phyloP scores from a whole-genome alignment of 1,140 invertebrate species.

The Steinernema khuongi region DNA sequence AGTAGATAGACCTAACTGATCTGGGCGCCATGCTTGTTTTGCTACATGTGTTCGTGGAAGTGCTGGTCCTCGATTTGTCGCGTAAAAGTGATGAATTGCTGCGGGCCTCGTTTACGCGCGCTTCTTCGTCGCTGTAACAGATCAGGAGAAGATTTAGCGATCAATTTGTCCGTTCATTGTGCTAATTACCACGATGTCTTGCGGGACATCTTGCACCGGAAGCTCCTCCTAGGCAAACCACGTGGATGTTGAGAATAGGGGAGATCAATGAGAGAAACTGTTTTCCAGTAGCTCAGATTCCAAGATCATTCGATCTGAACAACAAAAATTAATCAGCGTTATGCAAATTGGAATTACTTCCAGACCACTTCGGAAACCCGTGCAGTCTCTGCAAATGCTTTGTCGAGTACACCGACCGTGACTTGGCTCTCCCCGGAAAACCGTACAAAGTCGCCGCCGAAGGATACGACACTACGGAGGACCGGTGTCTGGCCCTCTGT shows the following conservation, averaged over 20 bases:
- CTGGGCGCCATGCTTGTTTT: not conserved
- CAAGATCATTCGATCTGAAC: too few species aligned
- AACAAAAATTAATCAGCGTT: too few species aligned
- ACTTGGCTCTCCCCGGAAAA: conserved; percentile 37
- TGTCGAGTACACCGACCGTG: conserved; percentile 50
- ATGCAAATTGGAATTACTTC: too few species aligned
- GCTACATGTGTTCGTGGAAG: not conserved
- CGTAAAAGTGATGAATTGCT: not conserved
- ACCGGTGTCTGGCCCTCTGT: conserved; percentile 47
- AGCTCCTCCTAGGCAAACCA: too few species aligned
- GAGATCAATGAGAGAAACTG: too few species aligned
- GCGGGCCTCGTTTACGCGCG: not conserved
- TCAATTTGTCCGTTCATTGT: not conserved
- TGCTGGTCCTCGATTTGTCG: not conserved
- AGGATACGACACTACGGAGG: conserved; percentile 50
- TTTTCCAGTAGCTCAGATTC: too few species aligned
- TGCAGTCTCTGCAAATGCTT: conserved; percentile 52
- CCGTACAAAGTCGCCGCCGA: conserved; percentile 51
- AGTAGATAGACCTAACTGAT: not conserved
- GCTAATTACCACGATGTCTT: not conserved
- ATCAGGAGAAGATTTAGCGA: not conserved
- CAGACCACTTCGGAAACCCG: conserved; percentile 53
- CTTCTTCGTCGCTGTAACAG: not conserved
- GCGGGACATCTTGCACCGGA: not conserved
- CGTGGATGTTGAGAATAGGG: too few species aligned